Conservation (phyloP, 2,888 invertebrate genomes). For the Rhyacophila evoluta region DNA sequence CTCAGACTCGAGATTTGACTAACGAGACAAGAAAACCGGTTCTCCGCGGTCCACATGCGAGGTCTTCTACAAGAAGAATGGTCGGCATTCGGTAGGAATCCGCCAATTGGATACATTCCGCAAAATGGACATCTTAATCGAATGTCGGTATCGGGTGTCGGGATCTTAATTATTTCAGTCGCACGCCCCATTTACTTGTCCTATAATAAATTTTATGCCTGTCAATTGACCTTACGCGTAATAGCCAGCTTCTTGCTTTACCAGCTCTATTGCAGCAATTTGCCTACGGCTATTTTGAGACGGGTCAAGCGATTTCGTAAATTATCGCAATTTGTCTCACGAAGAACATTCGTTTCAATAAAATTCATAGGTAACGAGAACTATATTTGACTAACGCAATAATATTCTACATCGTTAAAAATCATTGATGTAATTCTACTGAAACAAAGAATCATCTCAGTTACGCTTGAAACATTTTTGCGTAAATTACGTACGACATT, state of each 20-base stretch:
- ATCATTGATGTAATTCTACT: background rate
- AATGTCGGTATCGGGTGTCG: background rate
- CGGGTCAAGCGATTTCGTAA: background rate
- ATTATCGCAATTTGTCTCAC: background rate
- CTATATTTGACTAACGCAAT: background rate
- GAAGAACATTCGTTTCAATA: background rate
- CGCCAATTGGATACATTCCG: slow-evolving; percentile 16
- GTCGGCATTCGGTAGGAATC: slow-evolving; percentile 3
- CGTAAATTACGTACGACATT: background rate
- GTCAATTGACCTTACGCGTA: slow-evolving; percentile 44
- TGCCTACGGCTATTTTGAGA: slow-evolving; percentile 13
- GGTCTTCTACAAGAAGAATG: background rate
- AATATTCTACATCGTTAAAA: background rate
- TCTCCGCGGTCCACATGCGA: background rate
- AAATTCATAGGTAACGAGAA: background rate
- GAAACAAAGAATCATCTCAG: background rate
- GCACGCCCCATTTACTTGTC: background rate
- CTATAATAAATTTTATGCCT: background rate
- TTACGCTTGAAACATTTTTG: background rate
- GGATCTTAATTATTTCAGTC: slow-evolving; percentile 15
- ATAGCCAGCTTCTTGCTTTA: background rate
- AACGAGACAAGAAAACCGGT: slow-evolving; percentile 17
- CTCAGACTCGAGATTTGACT: background rate
- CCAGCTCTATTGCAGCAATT: background rate
- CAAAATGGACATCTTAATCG: background rate